Conservation (phyloP, 2,888 invertebrate genomes). For the Oxyteleia sp. region DNA sequence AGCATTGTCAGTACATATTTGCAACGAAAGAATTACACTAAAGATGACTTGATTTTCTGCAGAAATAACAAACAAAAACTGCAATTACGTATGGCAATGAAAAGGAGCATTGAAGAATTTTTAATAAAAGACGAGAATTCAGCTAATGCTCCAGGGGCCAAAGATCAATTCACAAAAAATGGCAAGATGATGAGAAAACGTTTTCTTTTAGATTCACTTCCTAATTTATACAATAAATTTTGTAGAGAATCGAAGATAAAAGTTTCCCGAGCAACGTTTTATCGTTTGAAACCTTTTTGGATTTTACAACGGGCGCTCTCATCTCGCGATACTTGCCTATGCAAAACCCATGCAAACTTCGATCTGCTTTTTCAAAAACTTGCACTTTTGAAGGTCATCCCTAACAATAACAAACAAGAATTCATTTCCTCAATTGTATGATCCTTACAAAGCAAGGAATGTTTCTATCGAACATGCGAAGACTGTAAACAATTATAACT, state of each 20-base stretch:
- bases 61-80: conserved; percentile 37
- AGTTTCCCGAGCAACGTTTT: conserved; percentile 40
- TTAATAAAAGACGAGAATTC: conserved; percentile 43
- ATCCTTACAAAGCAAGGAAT: conserved; percentile 5
- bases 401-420: conserved; percentile 20
- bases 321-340: conserved; percentile 47
- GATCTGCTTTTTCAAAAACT: conserved; percentile 39
- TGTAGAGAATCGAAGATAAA: conserved; percentile 12
- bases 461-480: conserved; percentile 24
- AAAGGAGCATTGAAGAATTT: conserved; percentile 28
- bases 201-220: conserved; percentile 25
- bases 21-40: conserved; percentile 22
- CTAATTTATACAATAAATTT: conserved; percentile 41
- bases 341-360: conserved; percentile 47
- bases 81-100: conserved; percentile 15
- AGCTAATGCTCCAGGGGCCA: conserved; percentile 35
- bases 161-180: conserved; percentile 33
- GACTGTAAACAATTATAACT: conserved; percentile 26
- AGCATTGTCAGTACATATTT: conserved; percentile 21
- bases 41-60: conserved; percentile 17
- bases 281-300: conserved; percentile 49
- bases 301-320: conserved; percentile 32
- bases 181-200: conserved; percentile 44
- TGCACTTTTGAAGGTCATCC: conserved; percentile 26
- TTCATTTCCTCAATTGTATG: conserved; percentile 36